phyloP scores from a whole-genome alignment of 2,888 invertebrate genomes.

The Entomobrya proxima region DNA sequence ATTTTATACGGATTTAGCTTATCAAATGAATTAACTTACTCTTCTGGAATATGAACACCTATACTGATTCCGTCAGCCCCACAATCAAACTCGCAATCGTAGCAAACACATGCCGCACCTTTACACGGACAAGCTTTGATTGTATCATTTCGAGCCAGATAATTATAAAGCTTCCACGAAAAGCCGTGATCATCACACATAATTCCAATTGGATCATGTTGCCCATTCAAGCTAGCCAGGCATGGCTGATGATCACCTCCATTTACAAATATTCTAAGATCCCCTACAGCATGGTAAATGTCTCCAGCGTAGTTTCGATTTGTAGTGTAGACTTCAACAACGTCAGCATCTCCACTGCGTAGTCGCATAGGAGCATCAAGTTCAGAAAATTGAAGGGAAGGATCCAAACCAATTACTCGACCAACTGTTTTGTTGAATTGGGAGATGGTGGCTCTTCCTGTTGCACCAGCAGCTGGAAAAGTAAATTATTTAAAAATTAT shows the following conservation, averaged over 20 bases:
- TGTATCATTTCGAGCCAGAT: background rate
- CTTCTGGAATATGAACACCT: background rate
- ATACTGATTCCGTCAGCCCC: background rate
- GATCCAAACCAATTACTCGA: background rate
- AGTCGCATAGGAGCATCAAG: background rate
- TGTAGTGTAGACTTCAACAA: background rate
- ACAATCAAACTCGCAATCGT: background rate
- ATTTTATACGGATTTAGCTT: background rate
- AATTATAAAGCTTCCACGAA: conserved; percentile 13
- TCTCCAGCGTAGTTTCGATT: background rate
- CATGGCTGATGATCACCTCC: conserved; percentile 1
- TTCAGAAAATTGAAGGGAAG: background rate
- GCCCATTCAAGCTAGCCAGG: background rate
- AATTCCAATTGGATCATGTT: background rate
- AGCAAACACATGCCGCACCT: background rate
- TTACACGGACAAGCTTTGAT: conserved; percentile 4
- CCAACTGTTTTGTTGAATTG: background rate
- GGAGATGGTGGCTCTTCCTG: background rate
- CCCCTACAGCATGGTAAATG: conserved; percentile 78
- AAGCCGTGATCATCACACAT: background rate
- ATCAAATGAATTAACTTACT: background rate
- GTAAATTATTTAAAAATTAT: too few relatives aligned
- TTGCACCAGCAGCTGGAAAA: background rate
- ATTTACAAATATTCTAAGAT: background rate
- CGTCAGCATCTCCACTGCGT: background rate